A percentile compares a stretch with the other conserved stretches of the same genome.
Conservation (phyloP, 2,888 invertebrate species). For the Spilosoma lubricipeda region DNA sequence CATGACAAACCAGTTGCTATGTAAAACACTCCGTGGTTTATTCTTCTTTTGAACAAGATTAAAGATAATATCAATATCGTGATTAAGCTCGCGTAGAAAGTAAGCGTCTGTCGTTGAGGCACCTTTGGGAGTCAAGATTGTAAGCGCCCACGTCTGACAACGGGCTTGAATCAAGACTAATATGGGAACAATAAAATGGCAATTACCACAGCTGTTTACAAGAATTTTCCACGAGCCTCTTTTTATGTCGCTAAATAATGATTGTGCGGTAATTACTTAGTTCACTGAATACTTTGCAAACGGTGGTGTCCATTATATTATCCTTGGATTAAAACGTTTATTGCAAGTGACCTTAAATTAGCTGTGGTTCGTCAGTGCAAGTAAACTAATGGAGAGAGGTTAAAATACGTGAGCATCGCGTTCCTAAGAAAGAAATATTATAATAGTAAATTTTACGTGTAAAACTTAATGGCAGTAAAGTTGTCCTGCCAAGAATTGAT, state of each 20-base stretch:
- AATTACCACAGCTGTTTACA: conserved; percentile 49
- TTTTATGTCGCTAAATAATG: conserved; percentile 14
- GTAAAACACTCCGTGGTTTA: conserved; percentile 22
- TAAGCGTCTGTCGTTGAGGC: conserved; percentile 44
- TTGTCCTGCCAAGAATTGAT: conserved; percentile 4
- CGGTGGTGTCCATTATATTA: conserved; percentile 24
- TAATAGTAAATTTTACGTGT: no score
- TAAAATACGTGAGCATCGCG: conserved; percentile 43
- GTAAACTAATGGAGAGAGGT: conserved; percentile 53
- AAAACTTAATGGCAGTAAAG: neutral
- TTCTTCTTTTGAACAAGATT: conserved; percentile 32
- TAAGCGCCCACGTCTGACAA: conserved; percentile 57
- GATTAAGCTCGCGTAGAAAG: conserved; percentile 61
- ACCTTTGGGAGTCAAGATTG: conserved; percentile 50
- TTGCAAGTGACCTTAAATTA: conserved; percentile 53
- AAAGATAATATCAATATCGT: conserved; percentile 51
- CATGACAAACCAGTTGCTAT: conserved; percentile 24
- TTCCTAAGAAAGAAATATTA: conserved; percentile 27
- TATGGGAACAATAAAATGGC: conserved; percentile 60
- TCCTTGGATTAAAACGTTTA: conserved; percentile 34
- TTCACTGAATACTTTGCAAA: conserved; percentile 30
- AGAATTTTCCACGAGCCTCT: neutral
- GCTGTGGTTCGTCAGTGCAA: conserved; percentile 49
- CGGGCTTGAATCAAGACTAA: conserved; percentile 58
- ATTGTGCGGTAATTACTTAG: conserved; percentile 19